Percentiles rank a stretch among this genome's conserved stretches.
Conservation (phyloP, 1,140 invertebrate species). For the Olivierus martensii region DNA sequence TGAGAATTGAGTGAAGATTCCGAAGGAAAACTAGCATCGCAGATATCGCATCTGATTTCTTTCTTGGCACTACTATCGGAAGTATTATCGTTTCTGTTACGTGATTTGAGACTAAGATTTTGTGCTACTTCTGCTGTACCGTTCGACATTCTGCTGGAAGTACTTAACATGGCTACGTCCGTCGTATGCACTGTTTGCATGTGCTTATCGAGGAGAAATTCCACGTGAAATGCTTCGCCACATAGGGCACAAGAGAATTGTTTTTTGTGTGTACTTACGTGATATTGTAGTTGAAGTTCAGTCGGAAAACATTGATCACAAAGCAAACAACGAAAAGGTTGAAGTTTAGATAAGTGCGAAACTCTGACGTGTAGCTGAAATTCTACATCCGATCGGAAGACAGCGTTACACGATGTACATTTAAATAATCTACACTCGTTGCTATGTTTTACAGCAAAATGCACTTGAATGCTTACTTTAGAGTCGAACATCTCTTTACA, state of each 20-base stretch:
- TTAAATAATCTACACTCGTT: conserved; percentile 64
- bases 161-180: conserved; percentile 37
- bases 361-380: conserved; percentile 43
- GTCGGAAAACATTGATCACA: conserved; percentile 20
- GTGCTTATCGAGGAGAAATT: conserved; percentile 68
- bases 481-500: conserved; percentile 86
- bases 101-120: conserved; percentile 66
- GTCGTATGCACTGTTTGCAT: conserved; percentile 61
- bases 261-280: conserved; percentile 35
- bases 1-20: conserved; percentile 7
- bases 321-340: conserved; percentile 5
- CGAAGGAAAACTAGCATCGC: conserved; percentile 7
- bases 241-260: conserved; percentile 65
- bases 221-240: conserved; percentile 69
- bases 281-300: conserved; percentile 7
- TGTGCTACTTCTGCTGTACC: conserved; percentile 63
- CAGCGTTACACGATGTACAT: conserved; percentile 56
- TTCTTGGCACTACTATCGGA: not conserved
- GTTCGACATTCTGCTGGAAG: conserved; percentile 51
- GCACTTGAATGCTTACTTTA: conserved; percentile 57
- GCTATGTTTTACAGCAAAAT: conserved; percentile 77
- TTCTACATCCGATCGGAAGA: conserved; percentile 63
- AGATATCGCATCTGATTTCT: conserved; percentile 30
- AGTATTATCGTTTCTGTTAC: conserved; percentile 57
- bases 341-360: conserved; percentile 28